Base-by-base conservation (phyloP, 1,140 invertebrate species). In the Pectinophora gossypiella region DNA sequence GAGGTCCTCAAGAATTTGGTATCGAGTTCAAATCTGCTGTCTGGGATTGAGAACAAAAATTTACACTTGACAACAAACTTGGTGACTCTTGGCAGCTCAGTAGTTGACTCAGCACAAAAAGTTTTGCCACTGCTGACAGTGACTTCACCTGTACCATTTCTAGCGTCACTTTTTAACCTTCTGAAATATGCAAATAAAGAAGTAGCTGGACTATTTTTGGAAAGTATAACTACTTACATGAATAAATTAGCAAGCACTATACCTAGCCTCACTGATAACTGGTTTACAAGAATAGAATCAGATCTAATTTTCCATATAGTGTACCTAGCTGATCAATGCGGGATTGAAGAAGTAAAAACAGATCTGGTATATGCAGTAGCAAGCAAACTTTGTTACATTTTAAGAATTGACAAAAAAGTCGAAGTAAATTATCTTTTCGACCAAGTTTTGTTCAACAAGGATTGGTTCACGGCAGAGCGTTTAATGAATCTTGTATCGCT, bases 241-340 rank as follows among this genome's bases (percentile, higher is more conserved):
- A 75, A 59, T 45, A 84, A 64, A 18, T 42, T 84, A 12, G 64
- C 64, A 20, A 72, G 73, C 22, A 87, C 51, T 76, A 67, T 61
- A 18, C 82, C 67, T 46, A 68, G 54, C 79, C 67, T 90, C 7
- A 85, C 65, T 43, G 78, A 79, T 32, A 90, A 90, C 64, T 91
- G 90, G 90, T 91, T 90, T 64, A 88, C 89, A 1, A 88, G 87
- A 74, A 82, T 89, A 47, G 90, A 91, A 80, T 83, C 74, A n/a
- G 69, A 85, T 36, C 78, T 90, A 19, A 54, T 91, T 4, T 85
- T 86, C 55, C 87, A 83, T 60, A 64, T 88, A 36, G 67, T 91
- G 22, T 88, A 81, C 64, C 68, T 89, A 21, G 70, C 85, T 2
- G 56, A 76, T 21, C 48, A 69, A 40, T 61, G 59, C 42, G 48